Evolutionary conservation across 2,888 invertebrate species (phyloP), one percentile per base, ranked within the genome.

Genomic region (Schrankia costaestrigalis): DNA sequence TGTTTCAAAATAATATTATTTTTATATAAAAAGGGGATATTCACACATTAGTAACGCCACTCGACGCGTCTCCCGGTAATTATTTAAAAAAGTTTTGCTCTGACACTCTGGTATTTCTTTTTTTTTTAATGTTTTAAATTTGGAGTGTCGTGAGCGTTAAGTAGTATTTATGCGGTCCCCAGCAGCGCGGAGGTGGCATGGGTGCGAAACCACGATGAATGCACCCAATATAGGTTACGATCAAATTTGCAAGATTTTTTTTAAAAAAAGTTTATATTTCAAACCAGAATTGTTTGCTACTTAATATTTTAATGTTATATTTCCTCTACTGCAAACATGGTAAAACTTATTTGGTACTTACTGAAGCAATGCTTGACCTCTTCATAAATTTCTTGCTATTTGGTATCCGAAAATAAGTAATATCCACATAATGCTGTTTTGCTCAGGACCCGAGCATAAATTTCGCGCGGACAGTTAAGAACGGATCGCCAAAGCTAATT

Each of bases 401-500:
- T n/a, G n/a, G n/a, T n/a, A n/a, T n/a, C n/a, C 21, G 33, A 40
- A 48, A 46, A 55, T 35, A 28, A 38, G 22, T 40, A 61, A 57
- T 11, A 48, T 38, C 34, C 40, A 56, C 59, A 63, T 69, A 64
- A 48, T 31, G n/a, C 57, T 36, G 35, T 52, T 55, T 41, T 52
- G 35, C 40, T 37, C 40, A 39, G 44, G 43, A 48, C 58, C 59
- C 59, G 63, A 65, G 72, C 69, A 86, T 86, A 84, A 87, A 86
- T 86, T 78, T 69, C 68, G 40, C 63, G 50, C 65, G 72, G 83
- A 84, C 86, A 84, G 76, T 79, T 69, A 68, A 71, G 74, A 85
- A 84, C 81, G 81, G 78, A 85, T 86, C 83, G 81, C 84, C 82
- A 80, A 82, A 85, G 85, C 85, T 85, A 87, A 86, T 86, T 84